These are phyloP conservation scores for Ridgeia piscesae DNA, from an alignment of 1,140 invertebrate species.

Conservation along the genomic window DNA sequence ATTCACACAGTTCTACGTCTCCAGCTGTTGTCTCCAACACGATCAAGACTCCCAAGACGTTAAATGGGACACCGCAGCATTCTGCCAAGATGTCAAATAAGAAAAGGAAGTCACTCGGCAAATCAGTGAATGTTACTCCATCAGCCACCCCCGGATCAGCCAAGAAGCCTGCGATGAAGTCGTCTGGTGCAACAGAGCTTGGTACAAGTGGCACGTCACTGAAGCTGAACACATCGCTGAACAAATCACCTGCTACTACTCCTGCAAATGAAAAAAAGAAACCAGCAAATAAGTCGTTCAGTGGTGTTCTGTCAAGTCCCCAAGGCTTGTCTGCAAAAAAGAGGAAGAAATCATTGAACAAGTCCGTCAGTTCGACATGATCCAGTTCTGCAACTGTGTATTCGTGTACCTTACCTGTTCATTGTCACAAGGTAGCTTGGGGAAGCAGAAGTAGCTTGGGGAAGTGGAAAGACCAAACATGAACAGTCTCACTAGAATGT, in stretches of 20 bases:
- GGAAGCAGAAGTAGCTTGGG: neutral
- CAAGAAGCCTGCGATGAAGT: neutral
- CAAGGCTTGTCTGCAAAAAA: neutral
- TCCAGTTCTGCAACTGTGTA: neutral
- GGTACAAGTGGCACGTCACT: neutral
- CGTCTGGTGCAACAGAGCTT: neutral
- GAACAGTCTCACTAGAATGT: neutral
- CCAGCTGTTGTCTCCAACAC: neutral
- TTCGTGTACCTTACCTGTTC: neutral
- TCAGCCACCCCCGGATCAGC: neutral
- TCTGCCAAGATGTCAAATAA: neutral
- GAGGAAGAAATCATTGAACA: neutral
- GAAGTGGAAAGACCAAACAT: neutral
- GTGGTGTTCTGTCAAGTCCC: neutral
- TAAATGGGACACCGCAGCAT: neutral
- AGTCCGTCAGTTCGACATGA: neutral
- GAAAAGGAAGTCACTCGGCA: neutral
- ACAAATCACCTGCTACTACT: neutral
- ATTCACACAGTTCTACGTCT: neutral
- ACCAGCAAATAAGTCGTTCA: neutral
- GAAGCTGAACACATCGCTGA: neutral
- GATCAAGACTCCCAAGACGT: neutral
- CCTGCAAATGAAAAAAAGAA: neutral
- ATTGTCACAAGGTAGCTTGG: neutral
- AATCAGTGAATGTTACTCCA: neutral